These are phyloP conservation scores for Adelphocoris suturalis DNA, from an alignment of 2,888 invertebrate genomes.

Conservation along the genomic window DNA sequence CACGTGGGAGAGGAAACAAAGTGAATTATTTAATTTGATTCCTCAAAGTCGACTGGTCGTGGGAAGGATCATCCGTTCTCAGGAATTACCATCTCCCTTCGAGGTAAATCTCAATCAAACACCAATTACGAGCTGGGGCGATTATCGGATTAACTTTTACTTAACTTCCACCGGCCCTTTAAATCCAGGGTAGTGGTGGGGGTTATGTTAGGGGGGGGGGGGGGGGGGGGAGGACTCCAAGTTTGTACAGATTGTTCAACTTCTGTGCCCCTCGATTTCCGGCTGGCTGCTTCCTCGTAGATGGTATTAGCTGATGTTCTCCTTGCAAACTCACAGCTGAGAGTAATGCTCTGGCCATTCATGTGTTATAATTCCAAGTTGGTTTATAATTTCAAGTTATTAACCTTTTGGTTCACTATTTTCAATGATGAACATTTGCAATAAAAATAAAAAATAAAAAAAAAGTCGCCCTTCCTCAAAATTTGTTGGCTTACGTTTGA, in stretches of 20 bases:
- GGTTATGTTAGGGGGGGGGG: neutral
- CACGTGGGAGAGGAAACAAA: neutral
- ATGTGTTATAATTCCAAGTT: no score
- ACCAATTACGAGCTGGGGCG: constrained; percentile 18
- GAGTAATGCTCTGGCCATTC: no score
- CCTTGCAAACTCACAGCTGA: neutral
- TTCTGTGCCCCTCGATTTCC: neutral
- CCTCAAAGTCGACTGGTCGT: neutral
- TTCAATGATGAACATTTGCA: no score
- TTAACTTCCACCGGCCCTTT: neutral
- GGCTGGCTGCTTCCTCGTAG: neutral
- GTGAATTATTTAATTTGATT: constrained; percentile 19
- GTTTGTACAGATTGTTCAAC: constrained; percentile 17
- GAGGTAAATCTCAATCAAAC: constrained; percentile 36
- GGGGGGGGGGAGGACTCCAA: neutral
- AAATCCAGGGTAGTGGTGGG: neutral
- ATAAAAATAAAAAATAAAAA: no score
- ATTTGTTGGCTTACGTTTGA: no score
- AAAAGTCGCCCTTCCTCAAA: no score
- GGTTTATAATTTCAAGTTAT: no score
- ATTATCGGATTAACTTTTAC: constrained; percentile 28
- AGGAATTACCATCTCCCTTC: neutral
- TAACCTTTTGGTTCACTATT: no score
- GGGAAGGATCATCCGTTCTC: constrained; percentile 2
- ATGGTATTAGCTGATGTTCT: neutral